Conservation (phyloP, 92 coral and sea anemone species). For the Zoanthus solanderi region DNA sequence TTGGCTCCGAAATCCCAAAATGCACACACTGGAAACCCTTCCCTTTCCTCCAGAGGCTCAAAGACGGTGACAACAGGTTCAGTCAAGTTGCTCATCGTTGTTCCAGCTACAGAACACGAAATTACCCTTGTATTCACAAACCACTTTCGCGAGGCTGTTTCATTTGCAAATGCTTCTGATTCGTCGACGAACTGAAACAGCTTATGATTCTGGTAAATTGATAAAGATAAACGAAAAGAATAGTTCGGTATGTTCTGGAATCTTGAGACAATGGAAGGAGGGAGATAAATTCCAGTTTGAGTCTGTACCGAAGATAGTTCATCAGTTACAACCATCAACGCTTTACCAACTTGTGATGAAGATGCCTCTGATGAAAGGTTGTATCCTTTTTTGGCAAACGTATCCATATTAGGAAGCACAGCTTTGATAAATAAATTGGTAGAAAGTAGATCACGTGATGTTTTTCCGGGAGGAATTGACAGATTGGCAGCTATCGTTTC, state of each 20-base stretch:
- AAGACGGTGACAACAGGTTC: slow-evolving; percentile 51
- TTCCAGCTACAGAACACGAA: slow-evolving; percentile 51
- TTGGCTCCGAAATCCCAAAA: slow-evolving; percentile 57
- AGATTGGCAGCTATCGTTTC: slow-evolving; percentile 70
- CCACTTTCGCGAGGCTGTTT: background rate
- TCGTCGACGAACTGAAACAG: slow-evolving; percentile 68
- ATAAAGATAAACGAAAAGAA: slow-evolving; percentile 69
- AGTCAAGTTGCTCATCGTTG: slow-evolving; percentile 13
- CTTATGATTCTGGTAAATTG: slow-evolving; percentile 75
- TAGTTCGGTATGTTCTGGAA: background rate
- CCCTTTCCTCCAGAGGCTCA: slow-evolving; percentile 35
- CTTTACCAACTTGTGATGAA: background rate
- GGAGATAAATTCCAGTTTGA: slow-evolving; percentile 68
- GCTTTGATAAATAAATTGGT: slow-evolving; percentile 71
- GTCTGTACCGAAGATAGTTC: slow-evolving; percentile 54
- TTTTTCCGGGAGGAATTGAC: slow-evolving; percentile 59
- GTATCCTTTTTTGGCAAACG: slow-evolving; percentile 49
- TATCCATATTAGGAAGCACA: slow-evolving; percentile 34
- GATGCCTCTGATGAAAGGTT: background rate
- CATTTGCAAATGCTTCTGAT: slow-evolving; percentile 40
- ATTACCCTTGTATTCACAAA: slow-evolving; percentile 51
- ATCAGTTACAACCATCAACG: slow-evolving; percentile 46
- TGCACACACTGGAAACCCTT: slow-evolving; percentile 54
- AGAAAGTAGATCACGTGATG: slow-evolving; percentile 61
- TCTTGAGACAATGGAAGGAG: slow-evolving; percentile 52